phyloP scores from a whole-genome alignment of 2,888 invertebrate genomes.

The Ophraella communa region DNA sequence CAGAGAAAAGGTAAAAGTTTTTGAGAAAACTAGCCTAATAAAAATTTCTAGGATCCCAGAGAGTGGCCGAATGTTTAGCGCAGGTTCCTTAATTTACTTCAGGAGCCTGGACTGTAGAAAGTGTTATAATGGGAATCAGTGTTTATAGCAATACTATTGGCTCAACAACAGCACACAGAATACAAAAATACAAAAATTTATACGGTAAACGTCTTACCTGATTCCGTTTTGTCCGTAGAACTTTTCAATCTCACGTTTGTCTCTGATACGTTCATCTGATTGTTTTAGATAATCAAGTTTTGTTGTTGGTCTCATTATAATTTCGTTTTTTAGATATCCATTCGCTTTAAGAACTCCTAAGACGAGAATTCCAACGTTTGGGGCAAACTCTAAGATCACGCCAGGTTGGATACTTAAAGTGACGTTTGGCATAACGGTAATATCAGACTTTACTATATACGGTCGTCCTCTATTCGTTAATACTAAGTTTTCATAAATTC shows the following conservation, averaged over 20 bases:
- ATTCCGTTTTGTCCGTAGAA: slow-evolving; percentile 69
- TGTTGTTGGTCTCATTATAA: slow-evolving; percentile 75
- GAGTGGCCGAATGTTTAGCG: too few relatives aligned
- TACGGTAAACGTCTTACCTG: too few relatives aligned
- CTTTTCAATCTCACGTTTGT: slow-evolving; percentile 55
- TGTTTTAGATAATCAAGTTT: slow-evolving; percentile 51
- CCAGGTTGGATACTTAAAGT: slow-evolving; percentile 87
- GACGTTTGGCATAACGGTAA: slow-evolving; percentile 95
- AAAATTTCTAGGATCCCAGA: too few relatives aligned
- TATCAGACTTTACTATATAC: slow-evolving; percentile 84
- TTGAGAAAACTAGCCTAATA: too few relatives aligned
- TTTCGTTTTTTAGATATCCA: slow-evolving; percentile 78
- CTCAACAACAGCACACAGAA: background rate
- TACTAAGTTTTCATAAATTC: slow-evolving; percentile 71
- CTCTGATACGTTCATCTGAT: slow-evolving; percentile 38
- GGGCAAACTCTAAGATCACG: slow-evolving; percentile 90
- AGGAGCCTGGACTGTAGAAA: too few relatives aligned
- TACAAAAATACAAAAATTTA: too few relatives aligned
- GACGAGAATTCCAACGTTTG: slow-evolving; percentile 94
- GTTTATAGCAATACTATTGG: too few relatives aligned
- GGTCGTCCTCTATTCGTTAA: slow-evolving; percentile 68
- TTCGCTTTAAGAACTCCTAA: slow-evolving; percentile 87
- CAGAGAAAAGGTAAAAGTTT: too few relatives aligned
- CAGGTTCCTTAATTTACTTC: too few relatives aligned
- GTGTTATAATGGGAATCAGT: too few relatives aligned